These are phyloP conservation scores for Polypterus bichir DNA, from an alignment of 2,113 vertebrate species.

Conservation along the genomic window DNA sequence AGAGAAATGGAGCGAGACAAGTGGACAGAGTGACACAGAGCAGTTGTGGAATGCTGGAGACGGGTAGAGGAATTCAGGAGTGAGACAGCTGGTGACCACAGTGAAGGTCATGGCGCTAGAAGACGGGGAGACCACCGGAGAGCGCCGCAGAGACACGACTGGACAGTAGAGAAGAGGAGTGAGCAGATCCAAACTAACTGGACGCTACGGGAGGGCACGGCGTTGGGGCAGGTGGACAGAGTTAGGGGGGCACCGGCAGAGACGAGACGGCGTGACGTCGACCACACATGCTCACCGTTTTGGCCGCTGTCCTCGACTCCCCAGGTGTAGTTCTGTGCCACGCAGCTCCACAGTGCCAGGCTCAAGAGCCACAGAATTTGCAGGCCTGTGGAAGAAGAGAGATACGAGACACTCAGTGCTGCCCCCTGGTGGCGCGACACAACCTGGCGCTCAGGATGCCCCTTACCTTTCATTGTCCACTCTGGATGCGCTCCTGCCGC, in stretches of 20 bases:
- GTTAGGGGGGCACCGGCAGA: neutral
- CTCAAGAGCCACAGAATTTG: slow-evolving; percentile 25
- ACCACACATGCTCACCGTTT: neutral
- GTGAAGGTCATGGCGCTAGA: no score
- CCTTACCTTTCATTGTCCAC: no score
- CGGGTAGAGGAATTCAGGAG: no score
- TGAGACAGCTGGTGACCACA: no score
- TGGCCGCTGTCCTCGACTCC: slow-evolving; percentile 1
- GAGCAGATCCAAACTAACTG: neutral
- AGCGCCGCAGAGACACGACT: neutral
- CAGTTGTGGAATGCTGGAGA: no score
- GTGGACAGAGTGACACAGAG: no score
- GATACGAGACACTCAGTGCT: neutral
- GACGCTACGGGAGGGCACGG: neutral
- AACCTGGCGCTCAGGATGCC: no score
- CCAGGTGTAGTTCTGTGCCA: slow-evolving; percentile 15
- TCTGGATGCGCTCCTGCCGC: no score
- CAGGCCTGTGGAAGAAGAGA: slow-evolving; percentile 13
- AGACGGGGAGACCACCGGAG: no score
- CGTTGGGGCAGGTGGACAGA: neutral
- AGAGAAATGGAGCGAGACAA: no score
- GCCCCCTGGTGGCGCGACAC: no score
- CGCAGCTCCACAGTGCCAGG: slow-evolving; percentile 10
- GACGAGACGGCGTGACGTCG: neutral
- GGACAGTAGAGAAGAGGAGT: no score